Evolutionary conservation across 2,797 vertebrate genomes (phyloP).

Genomic region (Lindbergichthys nudifrons): DNA sequence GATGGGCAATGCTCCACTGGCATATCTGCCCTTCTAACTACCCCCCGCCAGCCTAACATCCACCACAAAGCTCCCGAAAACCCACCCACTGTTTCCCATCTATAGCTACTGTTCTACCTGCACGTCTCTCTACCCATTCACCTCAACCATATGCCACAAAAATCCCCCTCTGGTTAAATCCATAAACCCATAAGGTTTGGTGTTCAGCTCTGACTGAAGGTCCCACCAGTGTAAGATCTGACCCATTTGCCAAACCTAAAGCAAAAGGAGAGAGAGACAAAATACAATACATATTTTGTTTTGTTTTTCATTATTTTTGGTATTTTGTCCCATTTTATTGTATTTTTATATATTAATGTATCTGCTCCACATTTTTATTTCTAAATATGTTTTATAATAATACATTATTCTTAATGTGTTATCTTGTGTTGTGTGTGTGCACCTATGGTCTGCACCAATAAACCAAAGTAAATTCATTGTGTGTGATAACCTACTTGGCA

Average conservation of each 20-base stretch:
- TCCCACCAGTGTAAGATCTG: constrained; percentile 15
- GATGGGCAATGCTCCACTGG: constrained; percentile 53
- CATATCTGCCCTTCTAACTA: constrained; percentile 62
- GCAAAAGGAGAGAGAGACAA: not conserved
- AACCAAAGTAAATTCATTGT: no score
- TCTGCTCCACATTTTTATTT: no score
- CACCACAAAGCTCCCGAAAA: constrained; percentile 56
- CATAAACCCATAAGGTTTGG: constrained; percentile 39
- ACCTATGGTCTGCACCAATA: no score
- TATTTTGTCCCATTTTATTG: not conserved
- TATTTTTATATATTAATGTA: no score
- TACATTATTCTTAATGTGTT: no score
- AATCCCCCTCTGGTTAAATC: constrained; percentile 48
- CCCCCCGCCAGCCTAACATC: constrained; percentile 61
- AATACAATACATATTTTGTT: not conserved
- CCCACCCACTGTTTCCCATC: constrained; percentile 46
- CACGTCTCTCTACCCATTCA: constrained; percentile 31
- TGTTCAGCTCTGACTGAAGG: constrained; percentile 10
- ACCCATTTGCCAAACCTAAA: constrained; percentile 6
- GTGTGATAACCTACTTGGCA: no score
- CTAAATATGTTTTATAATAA: no score
- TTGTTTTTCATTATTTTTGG: not conserved
- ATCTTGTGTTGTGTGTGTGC: no score
- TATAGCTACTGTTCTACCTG: constrained; percentile 40
- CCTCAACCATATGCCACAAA: constrained; percentile 41